Conservation (phyloP, 2,888 invertebrate genomes). For the Malacosoma neustria region DNA sequence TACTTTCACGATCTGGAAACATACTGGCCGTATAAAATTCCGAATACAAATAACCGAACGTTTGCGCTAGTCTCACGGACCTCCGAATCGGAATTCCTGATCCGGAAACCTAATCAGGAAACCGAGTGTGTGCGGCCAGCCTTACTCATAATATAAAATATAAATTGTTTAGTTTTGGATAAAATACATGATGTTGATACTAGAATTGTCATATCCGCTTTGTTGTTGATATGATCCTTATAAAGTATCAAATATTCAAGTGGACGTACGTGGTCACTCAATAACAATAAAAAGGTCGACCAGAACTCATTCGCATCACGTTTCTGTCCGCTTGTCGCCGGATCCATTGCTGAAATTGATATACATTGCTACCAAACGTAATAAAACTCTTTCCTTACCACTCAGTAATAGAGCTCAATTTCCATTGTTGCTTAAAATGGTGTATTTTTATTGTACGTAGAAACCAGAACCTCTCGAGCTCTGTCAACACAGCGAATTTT, state of each 20-base stretch:
- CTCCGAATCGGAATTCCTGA: too few species aligned
- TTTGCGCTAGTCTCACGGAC: too few species aligned
- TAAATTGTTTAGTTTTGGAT: too few species aligned
- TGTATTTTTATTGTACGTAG: neutral
- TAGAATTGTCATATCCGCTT: too few species aligned
- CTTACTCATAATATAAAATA: too few species aligned
- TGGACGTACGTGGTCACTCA: slow-evolving; percentile 49
- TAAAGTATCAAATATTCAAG: slow-evolving; percentile 21
- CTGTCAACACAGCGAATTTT: neutral
- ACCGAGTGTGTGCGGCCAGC: too few species aligned
- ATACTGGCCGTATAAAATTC: too few species aligned
- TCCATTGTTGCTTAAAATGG: neutral
- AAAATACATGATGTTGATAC: too few species aligned
- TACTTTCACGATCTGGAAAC: too few species aligned
- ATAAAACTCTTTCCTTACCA: slow-evolving; percentile 16
- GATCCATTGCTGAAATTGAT: slow-evolving; percentile 67
- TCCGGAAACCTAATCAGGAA: too few species aligned
- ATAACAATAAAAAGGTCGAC: slow-evolving; percentile 59
- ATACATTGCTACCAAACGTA: slow-evolving; percentile 42
- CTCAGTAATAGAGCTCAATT: slow-evolving; percentile 2
- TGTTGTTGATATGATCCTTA: neutral
- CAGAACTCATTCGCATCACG: slow-evolving; percentile 59
- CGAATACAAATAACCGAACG: too few species aligned
- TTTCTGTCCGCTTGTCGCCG: slow-evolving; percentile 54
- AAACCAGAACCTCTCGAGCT: slow-evolving; percentile 2